These are phyloP conservation scores for Myzus persicae DNA, from an alignment of 1,140 invertebrate species.

Conservation along the genomic window DNA sequence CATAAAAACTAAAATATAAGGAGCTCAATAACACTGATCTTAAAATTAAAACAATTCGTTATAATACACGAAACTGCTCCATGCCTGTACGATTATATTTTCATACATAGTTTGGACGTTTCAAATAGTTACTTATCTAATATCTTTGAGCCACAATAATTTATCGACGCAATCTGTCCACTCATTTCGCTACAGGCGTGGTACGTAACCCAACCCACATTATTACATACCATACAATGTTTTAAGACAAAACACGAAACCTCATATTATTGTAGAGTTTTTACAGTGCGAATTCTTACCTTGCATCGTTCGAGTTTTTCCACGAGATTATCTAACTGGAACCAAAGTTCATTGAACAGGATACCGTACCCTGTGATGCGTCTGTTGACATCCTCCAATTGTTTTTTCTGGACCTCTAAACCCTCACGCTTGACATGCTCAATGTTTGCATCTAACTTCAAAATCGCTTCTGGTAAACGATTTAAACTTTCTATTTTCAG, in stretches of 20 bases:
- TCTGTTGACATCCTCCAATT: neutral
- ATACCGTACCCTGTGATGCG: neutral
- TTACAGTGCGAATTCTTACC: neutral
- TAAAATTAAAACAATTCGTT: neutral
- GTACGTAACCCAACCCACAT: neutral
- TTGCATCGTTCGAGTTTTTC: conserved; percentile 32
- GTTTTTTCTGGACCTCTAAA: neutral
- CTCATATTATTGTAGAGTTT: neutral
- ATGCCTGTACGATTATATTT: no score
- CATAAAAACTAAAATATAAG: no score
- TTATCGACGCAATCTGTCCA: neutral
- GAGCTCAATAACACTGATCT: neutral
- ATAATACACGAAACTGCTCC: no score
- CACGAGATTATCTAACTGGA: neutral
- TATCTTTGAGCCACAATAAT: neutral
- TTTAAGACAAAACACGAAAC: neutral
- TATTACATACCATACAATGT: neutral
- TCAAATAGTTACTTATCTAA: neutral
- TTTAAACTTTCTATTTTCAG: neutral
- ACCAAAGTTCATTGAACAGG: conserved; percentile 37
- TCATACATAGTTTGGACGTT: no score
- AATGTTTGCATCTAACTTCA: neutral
- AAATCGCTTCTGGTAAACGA: neutral
- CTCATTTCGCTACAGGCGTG: neutral
- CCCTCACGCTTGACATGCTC: neutral